Conservation (phyloP, 2,797 vertebrate genomes). For the Mormyrops attenuatus region DNA sequence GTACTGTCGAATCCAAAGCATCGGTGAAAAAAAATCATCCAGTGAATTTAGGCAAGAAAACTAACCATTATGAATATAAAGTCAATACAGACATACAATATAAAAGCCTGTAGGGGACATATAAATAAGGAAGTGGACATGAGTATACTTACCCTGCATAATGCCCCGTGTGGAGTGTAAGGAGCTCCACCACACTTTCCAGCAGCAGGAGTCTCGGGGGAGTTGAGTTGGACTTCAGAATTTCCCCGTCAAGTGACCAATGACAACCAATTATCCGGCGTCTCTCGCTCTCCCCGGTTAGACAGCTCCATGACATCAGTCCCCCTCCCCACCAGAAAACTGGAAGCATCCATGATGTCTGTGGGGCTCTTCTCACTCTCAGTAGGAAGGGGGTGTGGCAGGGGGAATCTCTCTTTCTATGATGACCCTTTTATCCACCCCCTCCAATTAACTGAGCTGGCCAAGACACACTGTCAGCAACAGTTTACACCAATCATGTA, state of each 20-base stretch:
- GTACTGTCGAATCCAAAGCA: background rate
- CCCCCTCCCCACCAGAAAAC: background rate
- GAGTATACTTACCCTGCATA: background rate
- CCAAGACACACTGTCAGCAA: background rate
- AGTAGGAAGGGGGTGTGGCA: background rate
- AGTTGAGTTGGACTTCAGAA: background rate
- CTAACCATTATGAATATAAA: background rate
- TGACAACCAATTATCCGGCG: background rate
- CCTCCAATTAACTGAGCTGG: background rate
- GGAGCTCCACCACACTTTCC: background rate
- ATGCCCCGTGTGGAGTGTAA: background rate
- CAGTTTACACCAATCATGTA: conserved; percentile 7
- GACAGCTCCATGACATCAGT: background rate
- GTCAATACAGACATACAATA: background rate
- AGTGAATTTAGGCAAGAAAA: background rate
- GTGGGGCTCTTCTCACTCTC: background rate
- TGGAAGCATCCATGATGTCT: background rate
- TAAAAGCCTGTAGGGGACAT: background rate
- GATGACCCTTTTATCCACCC: background rate
- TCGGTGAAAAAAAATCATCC: background rate
- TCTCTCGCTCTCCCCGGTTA: background rate
- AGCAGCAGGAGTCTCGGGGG: background rate
- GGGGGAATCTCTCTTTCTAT: background rate
- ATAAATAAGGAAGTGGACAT: background rate
- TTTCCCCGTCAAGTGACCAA: background rate